Base-by-base conservation (phyloP, 1,140 invertebrate genomes). In the Drosophila sulfurigaster region DNA sequence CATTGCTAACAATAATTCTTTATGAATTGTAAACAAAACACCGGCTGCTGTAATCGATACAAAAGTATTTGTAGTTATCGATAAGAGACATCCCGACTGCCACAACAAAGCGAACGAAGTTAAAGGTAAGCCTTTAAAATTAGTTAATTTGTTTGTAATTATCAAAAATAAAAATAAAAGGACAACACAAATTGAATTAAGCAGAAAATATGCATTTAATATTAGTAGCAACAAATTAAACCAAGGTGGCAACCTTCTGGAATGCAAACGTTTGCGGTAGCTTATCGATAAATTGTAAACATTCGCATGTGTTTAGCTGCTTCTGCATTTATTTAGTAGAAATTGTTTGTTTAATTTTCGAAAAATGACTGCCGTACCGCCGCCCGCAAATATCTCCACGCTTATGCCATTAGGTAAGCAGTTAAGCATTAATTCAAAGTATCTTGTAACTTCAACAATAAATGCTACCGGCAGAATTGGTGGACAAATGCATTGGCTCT, bases 401-500 rank as follows among this genome's bases (percentile, higher is more conserved):
- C 91, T 97, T 32, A 93, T 97, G 66, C 96, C 96, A 51, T 88
- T 96, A 54, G 95, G 95, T 95, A 92, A 93, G 91, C 56, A 0
- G 0, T 4, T 0, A 49, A 20, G 7, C 5, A 45, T 2, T 20
- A 0, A 1, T 5, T 25, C 0, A 3, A 11, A 25, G 3, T 6
- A 57, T 16, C 0, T 59, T 1, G 1, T 58, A 43, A 58, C 3
- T 2, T 25, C 45, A 57, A 45, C 20, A 15, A 35, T 78, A 60
- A 43, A 11, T 38, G 32, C 49, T 73, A 32, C 41, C 49, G 16
- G 10, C 91, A 97, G 99, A 99, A 94, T 94, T 99, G 75, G 98
- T 99, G n/a, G 99, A 99, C 91, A 99, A 99, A 95, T 99, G 99
- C 93, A 99, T 99, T 92, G 99, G 99, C 15, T 99, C 99, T 0